phyloP scores from a whole-genome alignment of 2,888 invertebrate species.

The Ectemnius lituratus region DNA sequence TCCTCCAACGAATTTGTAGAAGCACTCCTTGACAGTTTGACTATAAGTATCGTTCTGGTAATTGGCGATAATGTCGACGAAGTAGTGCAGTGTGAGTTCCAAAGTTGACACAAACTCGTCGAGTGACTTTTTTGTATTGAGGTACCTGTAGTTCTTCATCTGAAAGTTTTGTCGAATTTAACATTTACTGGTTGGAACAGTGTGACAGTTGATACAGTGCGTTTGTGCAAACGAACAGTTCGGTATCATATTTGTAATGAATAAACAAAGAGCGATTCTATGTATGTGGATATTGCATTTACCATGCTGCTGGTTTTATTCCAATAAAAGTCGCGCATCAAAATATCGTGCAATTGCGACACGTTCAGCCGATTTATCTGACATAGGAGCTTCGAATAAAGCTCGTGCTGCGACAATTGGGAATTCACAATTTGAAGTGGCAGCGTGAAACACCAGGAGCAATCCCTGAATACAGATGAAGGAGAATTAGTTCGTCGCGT shows the following conservation, averaged over 20 bases:
- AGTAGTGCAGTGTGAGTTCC: conserved; percentile 60
- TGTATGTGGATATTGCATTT: conserved; percentile 8
- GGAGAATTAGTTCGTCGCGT: no score
- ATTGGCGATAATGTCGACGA: conserved; percentile 67
- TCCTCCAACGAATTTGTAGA: conserved; percentile 60
- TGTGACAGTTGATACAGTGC: no score
- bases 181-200: neutral
- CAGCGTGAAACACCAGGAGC: conserved; percentile 78
- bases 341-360: conserved; percentile 75
- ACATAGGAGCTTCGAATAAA: conserved; percentile 80
- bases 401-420: conserved; percentile 80
- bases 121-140: conserved; percentile 59
- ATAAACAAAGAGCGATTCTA: conserved; percentile 4
- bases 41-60: conserved; percentile 62
- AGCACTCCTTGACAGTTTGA: conserved; percentile 56
- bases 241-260: conserved; percentile 2
- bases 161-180: conserved; percentile 15
- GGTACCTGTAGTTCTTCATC: conserved; percentile 58
- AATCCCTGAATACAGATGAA: conserved; percentile 72
- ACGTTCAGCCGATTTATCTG: conserved; percentile 76
- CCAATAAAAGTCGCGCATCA: conserved; percentile 81
- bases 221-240: neutral
- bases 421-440: conserved; percentile 81
- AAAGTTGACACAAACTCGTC: conserved; percentile 56
- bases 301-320: conserved; percentile 81